Conservation (phyloP, 2,797 vertebrate species). For the Halcyon chelicuti region DNA sequence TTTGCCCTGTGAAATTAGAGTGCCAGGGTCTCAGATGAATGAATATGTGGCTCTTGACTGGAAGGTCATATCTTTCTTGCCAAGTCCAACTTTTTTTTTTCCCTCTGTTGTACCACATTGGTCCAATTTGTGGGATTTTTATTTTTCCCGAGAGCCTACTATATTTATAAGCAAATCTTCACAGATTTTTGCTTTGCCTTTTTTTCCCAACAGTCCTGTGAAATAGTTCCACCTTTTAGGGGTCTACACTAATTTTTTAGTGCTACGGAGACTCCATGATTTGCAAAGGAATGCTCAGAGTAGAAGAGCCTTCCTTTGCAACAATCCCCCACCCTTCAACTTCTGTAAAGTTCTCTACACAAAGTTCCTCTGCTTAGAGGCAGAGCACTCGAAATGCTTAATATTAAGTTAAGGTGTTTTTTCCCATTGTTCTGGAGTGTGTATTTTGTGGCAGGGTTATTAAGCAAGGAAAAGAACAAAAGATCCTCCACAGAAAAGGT, state of each 20-base stretch:
- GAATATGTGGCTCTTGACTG: not conserved
- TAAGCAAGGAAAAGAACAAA: slow-evolving; percentile 9
- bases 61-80: not conserved
- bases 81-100: not conserved
- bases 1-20: not conserved
- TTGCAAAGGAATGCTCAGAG: not conserved
- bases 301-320: not conserved
- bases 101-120: not conserved
- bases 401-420: not conserved
- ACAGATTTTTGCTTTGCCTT: no score
- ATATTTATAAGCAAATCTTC: not conserved
- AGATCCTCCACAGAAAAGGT: not conserved
- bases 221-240: not conserved
- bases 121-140: not conserved
- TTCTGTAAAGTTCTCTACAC: not conserved
- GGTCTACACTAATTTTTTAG: slow-evolving; percentile 4
- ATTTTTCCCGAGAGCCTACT: not conserved
- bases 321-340: not conserved
- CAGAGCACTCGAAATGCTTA: not conserved
- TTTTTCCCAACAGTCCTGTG: not conserved
- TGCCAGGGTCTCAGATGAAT: not conserved
- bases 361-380: not conserved
- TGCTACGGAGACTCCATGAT: not conserved
- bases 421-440: not conserved
- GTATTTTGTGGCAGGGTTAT: not conserved